These are phyloP conservation scores for Drosophila auraria DNA, from an alignment of 1,140 invertebrate species.

Conservation along the genomic window DNA sequence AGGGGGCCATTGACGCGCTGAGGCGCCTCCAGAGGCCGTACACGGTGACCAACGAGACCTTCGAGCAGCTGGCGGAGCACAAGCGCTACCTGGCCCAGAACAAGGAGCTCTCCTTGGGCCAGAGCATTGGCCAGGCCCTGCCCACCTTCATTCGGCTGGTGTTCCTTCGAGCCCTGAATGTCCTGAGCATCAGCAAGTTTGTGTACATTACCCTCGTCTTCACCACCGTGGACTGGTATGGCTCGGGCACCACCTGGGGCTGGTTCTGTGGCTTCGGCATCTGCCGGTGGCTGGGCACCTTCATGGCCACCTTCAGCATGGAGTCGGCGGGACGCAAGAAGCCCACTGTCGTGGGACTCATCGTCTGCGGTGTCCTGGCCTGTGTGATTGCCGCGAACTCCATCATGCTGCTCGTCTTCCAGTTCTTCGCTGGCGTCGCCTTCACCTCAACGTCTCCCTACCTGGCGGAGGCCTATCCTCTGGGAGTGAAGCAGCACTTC, in stretches of 20 bases:
- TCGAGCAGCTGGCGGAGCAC: conserved; percentile 59
- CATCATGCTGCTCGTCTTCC: conserved; percentile 29
- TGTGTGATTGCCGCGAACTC: conserved; percentile 31
- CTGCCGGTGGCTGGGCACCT: conserved; percentile 36
- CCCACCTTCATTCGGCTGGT: conserved; percentile 33
- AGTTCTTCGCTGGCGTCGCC: conserved; percentile 58
- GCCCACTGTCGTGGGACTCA: conserved; percentile 43
- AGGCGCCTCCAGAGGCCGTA: conserved; percentile 58
- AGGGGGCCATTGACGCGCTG: conserved; percentile 49
- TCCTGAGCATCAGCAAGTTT: conserved; percentile 42
- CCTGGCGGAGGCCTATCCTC: conserved; percentile 59
- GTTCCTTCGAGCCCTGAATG: conserved; percentile 45
- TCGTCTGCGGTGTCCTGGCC: conserved; percentile 36
- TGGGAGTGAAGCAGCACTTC: conserved; percentile 62
- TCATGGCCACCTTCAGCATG: conserved; percentile 37
- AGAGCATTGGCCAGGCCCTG: conserved; percentile 50
- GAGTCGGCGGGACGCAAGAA: conserved; percentile 60
- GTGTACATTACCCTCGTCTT: background rate
- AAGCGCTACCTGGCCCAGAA: conserved; percentile 66
- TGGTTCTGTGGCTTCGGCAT: conserved; percentile 29
- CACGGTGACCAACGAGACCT: conserved; percentile 60
- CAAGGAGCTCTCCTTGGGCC: conserved; percentile 31
- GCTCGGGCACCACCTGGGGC: accelerated
- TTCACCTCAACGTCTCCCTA: conserved; percentile 53
- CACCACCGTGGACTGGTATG: background rate